Evolutionary conservation across 2,888 invertebrate genomes (phyloP), one percentile per base, ranked within the genome.

Genomic region (Eremobia ochroleuca): DNA sequence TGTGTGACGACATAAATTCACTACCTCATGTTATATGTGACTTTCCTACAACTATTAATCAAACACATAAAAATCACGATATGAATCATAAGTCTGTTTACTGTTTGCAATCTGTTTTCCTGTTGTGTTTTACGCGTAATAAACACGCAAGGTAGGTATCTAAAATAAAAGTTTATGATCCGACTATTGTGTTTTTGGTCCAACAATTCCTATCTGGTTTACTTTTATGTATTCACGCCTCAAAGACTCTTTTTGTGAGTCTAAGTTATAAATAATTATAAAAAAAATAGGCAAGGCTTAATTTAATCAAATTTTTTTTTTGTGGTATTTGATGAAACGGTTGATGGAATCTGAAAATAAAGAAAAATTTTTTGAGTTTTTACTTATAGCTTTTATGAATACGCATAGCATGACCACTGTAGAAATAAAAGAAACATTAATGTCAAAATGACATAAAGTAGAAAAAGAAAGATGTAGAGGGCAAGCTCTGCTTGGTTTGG

Each of bases 101-200:
- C 76, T 65, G 62, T 72, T 72, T 31, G 58, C 18, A 25, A 43
- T 59, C 28, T 49, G 18, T 74, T 77, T 83, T 82, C 69, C 28
- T 85, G 71, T 81, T 74, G 34, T 73, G 62, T 64, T 64, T 72
- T 69, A 73, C 66, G 69, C 55, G 61, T 64, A 40, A 65, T 73
- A 77, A 77, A 77, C 59, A 73, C 61, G 31, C 61, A 34, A 31
- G 37, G 25, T 72, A 31, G 37, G 25, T 72, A 67, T 46, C 46
- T 66, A 58, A 62, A 69, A 82, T 82, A 82, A 83, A 81, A 80
- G 49, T 85, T 80, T 80, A 82, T 72, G 82, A 59, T 37, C 79
- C 77, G 66, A 55, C 43, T 67, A 74, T 61, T 65, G 58, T 28
- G 28, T 71, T n/a, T 70, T 70, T 75, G 59, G 66, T 77, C 34